Percentiles rank a stretch among this genome's conserved stretches.
Evolutionary conservation across 2,888 invertebrate species (phyloP).

Genomic region (Didymodactylos carnosus): DNA sequence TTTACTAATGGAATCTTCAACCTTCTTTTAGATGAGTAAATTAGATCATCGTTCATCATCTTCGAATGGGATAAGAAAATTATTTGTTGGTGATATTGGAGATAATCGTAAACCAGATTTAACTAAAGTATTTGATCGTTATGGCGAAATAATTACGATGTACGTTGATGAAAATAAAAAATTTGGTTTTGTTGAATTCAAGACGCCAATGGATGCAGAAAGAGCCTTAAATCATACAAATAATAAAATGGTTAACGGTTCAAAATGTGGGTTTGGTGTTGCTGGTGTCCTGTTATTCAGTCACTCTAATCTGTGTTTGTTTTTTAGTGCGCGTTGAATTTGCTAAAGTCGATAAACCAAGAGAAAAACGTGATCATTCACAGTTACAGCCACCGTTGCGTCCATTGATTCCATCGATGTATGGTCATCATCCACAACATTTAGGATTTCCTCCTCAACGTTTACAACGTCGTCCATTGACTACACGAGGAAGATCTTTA

Average conservation of each 20-base stretch:
- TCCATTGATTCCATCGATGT: neutral
- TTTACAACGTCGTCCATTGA: too few species aligned
- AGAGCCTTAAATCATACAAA: neutral
- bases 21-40: neutral
- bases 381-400: neutral
- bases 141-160: neutral
- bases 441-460: too few species aligned
- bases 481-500: neutral
- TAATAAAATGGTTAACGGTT: neutral
- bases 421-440: neutral
- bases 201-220: neutral
- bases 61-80: neutral
- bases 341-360: neutral
- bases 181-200: neutral
- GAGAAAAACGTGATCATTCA: neutral
- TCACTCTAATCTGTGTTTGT: too few species aligned
- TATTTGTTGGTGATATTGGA: neutral
- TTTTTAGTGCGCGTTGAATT: neutral
- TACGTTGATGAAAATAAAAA: neutral
- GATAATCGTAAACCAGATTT: neutral
- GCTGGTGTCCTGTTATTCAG: too few species aligned
- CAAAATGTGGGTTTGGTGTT: too few species aligned
- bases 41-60: too few species aligned
- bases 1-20: too few species aligned
- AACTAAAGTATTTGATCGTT: neutral